Conservation (phyloP, 2,113 vertebrate species). For the Cyprinodon variegatus region DNA sequence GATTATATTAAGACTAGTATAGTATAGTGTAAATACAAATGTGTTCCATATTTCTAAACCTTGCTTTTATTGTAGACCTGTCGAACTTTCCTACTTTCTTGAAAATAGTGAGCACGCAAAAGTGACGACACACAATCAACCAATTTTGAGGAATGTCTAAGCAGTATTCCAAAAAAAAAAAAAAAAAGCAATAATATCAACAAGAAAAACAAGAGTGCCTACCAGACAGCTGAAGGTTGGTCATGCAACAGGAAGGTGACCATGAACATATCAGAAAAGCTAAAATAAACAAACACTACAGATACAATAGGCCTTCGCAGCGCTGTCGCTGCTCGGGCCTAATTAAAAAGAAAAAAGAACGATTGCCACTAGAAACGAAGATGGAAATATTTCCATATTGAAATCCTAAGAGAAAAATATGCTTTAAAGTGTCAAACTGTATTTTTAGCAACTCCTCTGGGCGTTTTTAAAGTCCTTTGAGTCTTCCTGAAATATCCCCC, state of each 20-base stretch:
- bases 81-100: no score
- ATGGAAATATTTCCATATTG: slow-evolving; percentile 9
- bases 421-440: slow-evolving; percentile 31
- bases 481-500: slow-evolving; percentile 2
- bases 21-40: no score
- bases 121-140: no score
- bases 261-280: not conserved
- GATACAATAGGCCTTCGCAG: no score
- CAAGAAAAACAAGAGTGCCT: not conserved
- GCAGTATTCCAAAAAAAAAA: no score
- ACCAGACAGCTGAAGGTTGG: not conserved
- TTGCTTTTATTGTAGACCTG: no score
- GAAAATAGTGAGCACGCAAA: no score
- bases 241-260: not conserved
- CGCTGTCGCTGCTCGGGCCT: no score
- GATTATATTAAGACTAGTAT: no score
- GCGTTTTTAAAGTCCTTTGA: slow-evolving; percentile 16
- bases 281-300: not conserved
- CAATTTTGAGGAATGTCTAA: no score
- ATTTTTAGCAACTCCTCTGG: slow-evolving; percentile 42
- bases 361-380: slow-evolving; percentile 14
- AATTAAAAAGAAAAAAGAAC: not conserved
- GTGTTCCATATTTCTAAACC: no score
- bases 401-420: slow-evolving; percentile 36
- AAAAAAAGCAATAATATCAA: no score